Evolutionary conservation across 1,140 invertebrate genomes (phyloP).

Genomic region (Sitodiplosis mosellana): DNA sequence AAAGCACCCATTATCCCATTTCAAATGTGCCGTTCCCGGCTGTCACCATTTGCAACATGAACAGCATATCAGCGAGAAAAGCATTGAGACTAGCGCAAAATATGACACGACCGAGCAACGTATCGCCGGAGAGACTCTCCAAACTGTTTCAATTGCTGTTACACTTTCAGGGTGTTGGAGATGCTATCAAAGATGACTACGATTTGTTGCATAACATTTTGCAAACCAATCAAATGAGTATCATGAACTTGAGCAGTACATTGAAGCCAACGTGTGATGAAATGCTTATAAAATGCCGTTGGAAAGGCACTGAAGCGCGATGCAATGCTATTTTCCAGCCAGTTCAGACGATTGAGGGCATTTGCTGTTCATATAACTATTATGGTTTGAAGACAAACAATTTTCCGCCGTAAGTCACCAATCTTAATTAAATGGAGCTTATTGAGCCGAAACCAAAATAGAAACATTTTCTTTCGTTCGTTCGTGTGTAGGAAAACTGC

Average conservation of each 20-base stretch:
- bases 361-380: constrained; percentile 48
- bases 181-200: constrained; percentile 8
- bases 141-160: constrained; percentile 16
- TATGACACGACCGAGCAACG: constrained; percentile 14
- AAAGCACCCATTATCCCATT: constrained; percentile 38
- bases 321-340: constrained; percentile 39
- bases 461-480: background rate
- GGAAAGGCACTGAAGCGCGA: constrained; percentile 36
- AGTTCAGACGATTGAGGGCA: constrained; percentile 30
- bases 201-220: constrained; percentile 23
- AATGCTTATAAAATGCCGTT: constrained; percentile 36
- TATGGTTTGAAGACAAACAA: constrained; percentile 23
- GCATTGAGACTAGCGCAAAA: constrained; percentile 8
- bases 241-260: constrained; percentile 15
- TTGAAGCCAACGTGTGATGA: constrained; percentile 31
- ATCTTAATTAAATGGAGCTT: too few relatives aligned
- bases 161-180: constrained; percentile 9
- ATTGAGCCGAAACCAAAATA: too few relatives aligned
- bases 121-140: constrained; percentile 10
- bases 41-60: constrained; percentile 40
- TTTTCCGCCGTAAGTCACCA: constrained; percentile 17
- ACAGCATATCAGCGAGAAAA: constrained; percentile 26
- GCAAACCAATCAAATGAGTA: constrained; percentile 19
- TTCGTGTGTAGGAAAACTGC: constrained; percentile 16
- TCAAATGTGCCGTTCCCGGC: constrained; percentile 44